Percentiles rank a stretch among this genome's conserved stretches.
Evolutionary conservation across 2,113 vertebrate species (phyloP).

Genomic region (Trinectes maculatus): DNA sequence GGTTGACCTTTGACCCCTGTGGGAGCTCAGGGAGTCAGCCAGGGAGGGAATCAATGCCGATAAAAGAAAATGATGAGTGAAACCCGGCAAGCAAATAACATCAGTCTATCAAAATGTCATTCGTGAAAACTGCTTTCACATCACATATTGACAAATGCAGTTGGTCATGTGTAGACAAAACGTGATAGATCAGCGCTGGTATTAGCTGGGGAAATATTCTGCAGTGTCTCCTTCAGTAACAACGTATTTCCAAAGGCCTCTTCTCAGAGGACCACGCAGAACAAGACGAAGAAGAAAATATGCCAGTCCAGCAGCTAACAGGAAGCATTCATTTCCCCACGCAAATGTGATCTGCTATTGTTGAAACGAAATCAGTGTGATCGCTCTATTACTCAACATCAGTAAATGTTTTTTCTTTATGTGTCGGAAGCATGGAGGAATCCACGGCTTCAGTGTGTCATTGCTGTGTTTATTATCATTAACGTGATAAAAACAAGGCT

Average conservation of each 20-base stretch:
- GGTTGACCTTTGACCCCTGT: slow-evolving; percentile 52
- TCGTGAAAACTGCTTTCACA: slow-evolving; percentile 42
- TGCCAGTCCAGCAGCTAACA: slow-evolving; percentile 7
- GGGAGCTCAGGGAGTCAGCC: slow-evolving; percentile 4
- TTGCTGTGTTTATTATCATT: slow-evolving; percentile 11
- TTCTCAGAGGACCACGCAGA: background rate
- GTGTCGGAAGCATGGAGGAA: slow-evolving; percentile 4
- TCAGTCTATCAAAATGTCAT: slow-evolving; percentile 66
- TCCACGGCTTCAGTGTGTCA: slow-evolving; percentile 15
- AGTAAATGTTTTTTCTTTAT: slow-evolving; percentile 26
- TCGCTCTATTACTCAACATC: slow-evolving; percentile 40
- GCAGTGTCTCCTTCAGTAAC: slow-evolving; percentile 32
- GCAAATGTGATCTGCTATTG: slow-evolving; percentile 58
- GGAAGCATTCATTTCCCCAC: slow-evolving; percentile 40
- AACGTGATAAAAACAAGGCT: slow-evolving; percentile 25
- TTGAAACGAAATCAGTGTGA: slow-evolving; percentile 57
- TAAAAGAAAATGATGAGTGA: slow-evolving; percentile 59
- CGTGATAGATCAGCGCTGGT: slow-evolving; percentile 36
- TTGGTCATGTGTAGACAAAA: slow-evolving; percentile 40
- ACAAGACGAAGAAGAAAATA: slow-evolving; percentile 17
- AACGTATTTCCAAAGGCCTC: slow-evolving; percentile 41
- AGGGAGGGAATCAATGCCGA: slow-evolving; percentile 58
- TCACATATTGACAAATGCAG: slow-evolving; percentile 52
- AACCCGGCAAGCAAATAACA: slow-evolving; percentile 60
- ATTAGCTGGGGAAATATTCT: slow-evolving; percentile 32